These are phyloP conservation scores for Cydia splendana DNA, from an alignment of 1,140 invertebrate species.

Conservation along the genomic window DNA sequence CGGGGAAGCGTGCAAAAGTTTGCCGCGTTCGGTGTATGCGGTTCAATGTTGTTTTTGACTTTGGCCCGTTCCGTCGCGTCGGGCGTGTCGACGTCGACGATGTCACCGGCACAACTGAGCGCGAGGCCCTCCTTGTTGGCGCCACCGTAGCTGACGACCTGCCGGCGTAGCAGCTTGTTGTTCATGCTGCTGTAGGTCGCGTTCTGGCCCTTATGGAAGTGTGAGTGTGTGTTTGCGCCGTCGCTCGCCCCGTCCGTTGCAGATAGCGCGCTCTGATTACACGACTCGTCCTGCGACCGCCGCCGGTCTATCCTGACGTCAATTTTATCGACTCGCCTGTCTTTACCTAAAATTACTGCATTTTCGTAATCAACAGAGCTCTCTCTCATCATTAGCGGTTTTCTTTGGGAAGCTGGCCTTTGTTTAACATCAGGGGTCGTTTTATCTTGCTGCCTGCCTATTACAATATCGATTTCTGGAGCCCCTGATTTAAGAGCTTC, in stretches of 20 bases:
- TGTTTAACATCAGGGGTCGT: conserved; percentile 47
- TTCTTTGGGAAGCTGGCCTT: conserved; percentile 60
- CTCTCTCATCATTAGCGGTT: conserved; percentile 78
- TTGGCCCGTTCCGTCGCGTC: conserved; percentile 54
- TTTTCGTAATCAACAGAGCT: conserved; percentile 87
- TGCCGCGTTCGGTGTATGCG: conserved; percentile 78
- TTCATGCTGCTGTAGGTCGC: conserved; percentile 81
- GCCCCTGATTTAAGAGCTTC: conserved; percentile 84
- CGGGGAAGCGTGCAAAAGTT: conserved; percentile 87
- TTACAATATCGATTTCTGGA: conserved; percentile 87
- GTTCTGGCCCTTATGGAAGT: conserved; percentile 82
- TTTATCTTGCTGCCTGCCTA: conserved; percentile 79
- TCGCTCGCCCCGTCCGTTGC: conserved; percentile 65
- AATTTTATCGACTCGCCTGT: conserved; percentile 68
- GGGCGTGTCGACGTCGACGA: conserved; percentile 73
- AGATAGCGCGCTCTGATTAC: conserved; percentile 73
- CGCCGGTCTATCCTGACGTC: conserved; percentile 69
- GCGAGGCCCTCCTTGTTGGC: conserved; percentile 66
- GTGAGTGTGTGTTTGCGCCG: conserved; percentile 74
- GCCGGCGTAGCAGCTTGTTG: conserved; percentile 79
- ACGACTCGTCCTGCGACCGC: conserved; percentile 66
- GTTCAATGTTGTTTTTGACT: conserved; percentile 63
- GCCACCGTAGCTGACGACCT: conserved; percentile 79
- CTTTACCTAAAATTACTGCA: conserved; percentile 79
- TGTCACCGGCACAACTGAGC: conserved; percentile 73